Base-by-base conservation (phyloP, 2,797 vertebrate species). In the Myotis findleyi region DNA sequence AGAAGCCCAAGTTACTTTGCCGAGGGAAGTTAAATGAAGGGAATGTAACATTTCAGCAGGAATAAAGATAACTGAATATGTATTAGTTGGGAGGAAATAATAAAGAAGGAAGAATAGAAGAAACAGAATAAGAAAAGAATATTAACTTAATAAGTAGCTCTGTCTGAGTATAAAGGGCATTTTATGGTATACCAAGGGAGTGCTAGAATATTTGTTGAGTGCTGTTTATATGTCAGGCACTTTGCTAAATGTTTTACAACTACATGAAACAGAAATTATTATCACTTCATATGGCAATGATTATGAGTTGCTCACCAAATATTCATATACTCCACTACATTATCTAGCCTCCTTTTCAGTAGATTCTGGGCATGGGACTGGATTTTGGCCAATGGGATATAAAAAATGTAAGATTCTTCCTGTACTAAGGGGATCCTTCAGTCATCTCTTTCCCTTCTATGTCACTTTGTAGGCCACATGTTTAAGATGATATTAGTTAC, bases 61-160 rank as follows among this genome's bases (percentile, higher is more conserved):
- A 87, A n/a, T 94, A 90, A 90, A 83, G 7, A 89, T 79, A 20
- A 77, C 47, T 87, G 30, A 86, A 59, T 87, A 59, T 38, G 30
- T 79, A 84, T 62, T 87, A 83, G 25, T 76, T 44, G 55, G 12
- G 10, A 79, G 6, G 12, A 89, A 92, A 87, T 95, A 41, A 44
- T 38, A 79, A 94, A 75, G 23, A 84, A 2, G 13, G 17, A 82
- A 82, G 51, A 91, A 30, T 68, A 47, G 30, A 79, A 11, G 21
- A 79, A 87, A 75, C 20, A 82, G n/a, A 86, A 90, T 92, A 66
- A 62, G 71, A 59, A 92, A 87, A 89, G 16, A 7, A 73, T 9
- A 7, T 20, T 1, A 25, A 27, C 89, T 83, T 69, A 75, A 20
- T 91, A 72, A 62, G 8, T 80, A 79, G 25, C 49, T 85, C n/a